Evolutionary conservation across 1,140 invertebrate species (phyloP), one percentile per base, ranked within the genome.

Genomic region (Bemisia tabaci): DNA sequence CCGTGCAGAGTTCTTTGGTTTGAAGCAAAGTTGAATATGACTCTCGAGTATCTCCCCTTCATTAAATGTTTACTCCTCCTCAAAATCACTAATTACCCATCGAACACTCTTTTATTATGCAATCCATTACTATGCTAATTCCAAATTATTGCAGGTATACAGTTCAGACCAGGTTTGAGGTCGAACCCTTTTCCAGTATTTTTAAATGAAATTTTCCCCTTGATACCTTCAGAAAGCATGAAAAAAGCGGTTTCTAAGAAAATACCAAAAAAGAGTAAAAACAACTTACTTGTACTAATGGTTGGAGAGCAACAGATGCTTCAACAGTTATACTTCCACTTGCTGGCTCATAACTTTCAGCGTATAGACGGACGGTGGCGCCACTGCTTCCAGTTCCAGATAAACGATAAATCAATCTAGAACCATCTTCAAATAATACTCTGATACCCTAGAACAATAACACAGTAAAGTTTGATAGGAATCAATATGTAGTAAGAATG

Each of bases 371-470:
- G 70, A 99, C 90, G 21, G 97, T 99, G 21, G 96, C 96, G 5
- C 97, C 96, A 66, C 89, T 90, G 77, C 94, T 97, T 69, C 97
- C 97, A 5, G 97, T 99, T 63, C 97, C 97, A 76, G 94, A 97
- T 60, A 99, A 82, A 62, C 97, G 85, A 77, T 91, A 89, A 66
- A 99, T 89, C 70, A 98, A 85, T 58, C 97, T 83, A 1, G 94
- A 95, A 27, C 92, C 94, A 78, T 98, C 94, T 70, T 87, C 85
- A 76, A 99, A 98, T 59, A 97, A 81, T 62, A 99, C 86, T 70
- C 95, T 83, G 26, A 98, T 81, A 69, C 97, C 97, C 91, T 96
- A 48, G n/a, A n/a, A 48, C 33, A 48, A 48, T 9, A 48, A 17
- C 33, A 48, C 5, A 48, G 17, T 48, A n/a, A n/a, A n/a, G n/a